Conservation (phyloP, 2,113 vertebrate species). For the Chlamydotis undulata region DNA sequence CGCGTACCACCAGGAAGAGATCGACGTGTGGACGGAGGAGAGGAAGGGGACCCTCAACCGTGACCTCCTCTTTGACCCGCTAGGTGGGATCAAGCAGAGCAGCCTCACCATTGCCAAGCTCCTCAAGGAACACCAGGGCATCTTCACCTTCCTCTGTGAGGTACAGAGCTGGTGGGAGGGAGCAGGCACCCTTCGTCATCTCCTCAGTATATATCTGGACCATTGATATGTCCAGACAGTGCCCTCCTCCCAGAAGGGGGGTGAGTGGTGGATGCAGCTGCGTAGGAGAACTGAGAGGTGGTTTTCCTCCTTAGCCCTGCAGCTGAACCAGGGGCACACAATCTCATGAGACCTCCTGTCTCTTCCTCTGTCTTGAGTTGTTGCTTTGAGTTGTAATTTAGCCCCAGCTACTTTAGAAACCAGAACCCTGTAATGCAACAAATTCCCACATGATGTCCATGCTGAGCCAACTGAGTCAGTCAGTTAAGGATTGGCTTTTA, state of each 20-base stretch:
- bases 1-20: slow-evolving; percentile 96
- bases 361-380: neutral
- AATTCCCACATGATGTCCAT: neutral
- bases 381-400: neutral
- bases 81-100: slow-evolving; percentile 78
- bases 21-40: slow-evolving; percentile 95
- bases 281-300: neutral
- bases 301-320: neutral
- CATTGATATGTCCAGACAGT: neutral
- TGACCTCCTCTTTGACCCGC: slow-evolving; percentile 84
- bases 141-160: slow-evolving; percentile 94
- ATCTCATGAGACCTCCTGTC: neutral
- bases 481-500: neutral
- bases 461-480: neutral
- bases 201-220: neutral
- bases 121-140: slow-evolving; percentile 88
- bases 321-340: neutral
- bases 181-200: neutral
- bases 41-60: slow-evolving; percentile 89
- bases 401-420: neutral
- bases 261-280: neutral
- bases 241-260: neutral
- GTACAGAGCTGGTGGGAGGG: slow-evolving; percentile 66
- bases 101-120: slow-evolving; percentile 83
- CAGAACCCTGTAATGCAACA: neutral